Percentiles rank a stretch among this genome's conserved stretches.
phyloP scores from a whole-genome alignment of 1,140 invertebrate genomes.

The Aphis craccivora region DNA sequence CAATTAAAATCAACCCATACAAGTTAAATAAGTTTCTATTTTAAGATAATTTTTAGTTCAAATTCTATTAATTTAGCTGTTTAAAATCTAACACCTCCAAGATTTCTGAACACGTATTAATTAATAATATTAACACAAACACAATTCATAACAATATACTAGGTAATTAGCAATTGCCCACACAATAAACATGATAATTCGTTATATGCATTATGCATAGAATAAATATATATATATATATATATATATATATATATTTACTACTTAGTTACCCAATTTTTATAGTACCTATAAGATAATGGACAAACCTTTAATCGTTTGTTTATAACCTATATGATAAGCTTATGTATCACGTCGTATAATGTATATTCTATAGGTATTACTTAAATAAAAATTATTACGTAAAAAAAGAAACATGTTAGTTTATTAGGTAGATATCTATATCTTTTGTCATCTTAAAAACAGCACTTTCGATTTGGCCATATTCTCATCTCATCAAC shows the following conservation, averaged over 20 bases:
- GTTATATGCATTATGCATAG: background rate
- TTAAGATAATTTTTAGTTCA: background rate
- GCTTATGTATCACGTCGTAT: background rate
- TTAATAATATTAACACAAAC: too few species aligned
- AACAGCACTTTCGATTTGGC: background rate
- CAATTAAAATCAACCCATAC: background rate
- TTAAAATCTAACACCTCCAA: background rate
- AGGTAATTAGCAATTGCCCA: too few species aligned
- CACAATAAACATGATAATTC: too few species aligned
- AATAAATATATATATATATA: too few species aligned
- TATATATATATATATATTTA: too few species aligned
- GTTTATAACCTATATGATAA: background rate
- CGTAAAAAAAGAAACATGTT: background rate
- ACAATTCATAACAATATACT: too few species aligned
- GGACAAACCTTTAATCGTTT: background rate
- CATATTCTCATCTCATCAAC: conserved; percentile 12
- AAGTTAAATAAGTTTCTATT: background rate
- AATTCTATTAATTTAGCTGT: background rate
- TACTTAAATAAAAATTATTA: background rate
- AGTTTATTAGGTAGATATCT: background rate
- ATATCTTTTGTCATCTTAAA: background rate
- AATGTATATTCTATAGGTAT: background rate
- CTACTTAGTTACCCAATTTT: background rate
- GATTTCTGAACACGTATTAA: background rate
- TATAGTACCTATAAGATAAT: background rate